Percentiles rank a stretch among this genome's conserved stretches.
Evolutionary conservation across 2,888 invertebrate genomes (phyloP).

Genomic region (Ptilodon capucinus): DNA sequence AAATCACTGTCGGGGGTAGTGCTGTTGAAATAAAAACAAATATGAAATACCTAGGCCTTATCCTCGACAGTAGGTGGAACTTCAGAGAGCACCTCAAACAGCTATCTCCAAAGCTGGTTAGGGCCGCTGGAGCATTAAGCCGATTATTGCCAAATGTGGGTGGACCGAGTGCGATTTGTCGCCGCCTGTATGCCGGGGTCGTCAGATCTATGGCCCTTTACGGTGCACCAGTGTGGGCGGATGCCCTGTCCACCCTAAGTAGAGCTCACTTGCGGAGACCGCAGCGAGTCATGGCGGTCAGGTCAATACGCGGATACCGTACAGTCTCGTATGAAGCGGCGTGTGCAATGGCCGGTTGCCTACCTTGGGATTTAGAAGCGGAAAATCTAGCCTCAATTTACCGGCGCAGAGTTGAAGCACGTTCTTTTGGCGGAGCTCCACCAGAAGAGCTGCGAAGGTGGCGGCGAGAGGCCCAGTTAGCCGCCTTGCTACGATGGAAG

Average conservation of each 20-base stretch:
- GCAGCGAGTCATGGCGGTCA: not conserved
- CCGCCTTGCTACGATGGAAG: not conserved
- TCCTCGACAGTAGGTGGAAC: not conserved
- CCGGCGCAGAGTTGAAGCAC: no score
- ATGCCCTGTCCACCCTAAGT: not conserved
- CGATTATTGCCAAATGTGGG: no score
- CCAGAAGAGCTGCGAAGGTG: not conserved
- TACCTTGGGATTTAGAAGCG: constrained; percentile 10
- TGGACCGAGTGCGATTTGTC: not conserved
- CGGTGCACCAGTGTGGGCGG: not conserved
- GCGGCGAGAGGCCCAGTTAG: not conserved
- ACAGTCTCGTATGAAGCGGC: constrained; percentile 7
- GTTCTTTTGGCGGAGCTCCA: no score
- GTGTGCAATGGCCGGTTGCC: constrained; percentile 3
- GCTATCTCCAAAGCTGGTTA: not conserved
- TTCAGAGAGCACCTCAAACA: not conserved
- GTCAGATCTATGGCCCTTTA: not conserved
- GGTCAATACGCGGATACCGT: constrained; percentile 3
- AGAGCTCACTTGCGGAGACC: not conserved
- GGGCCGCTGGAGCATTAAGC: not conserved
- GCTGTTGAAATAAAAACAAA: no score
- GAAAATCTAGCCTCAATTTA: not conserved
- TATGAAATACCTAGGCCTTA: not conserved
- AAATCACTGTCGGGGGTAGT: no score
- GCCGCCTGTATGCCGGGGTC: not conserved